phyloP scores from a whole-genome alignment of 2,113 vertebrate genomes.

The Myotis davidii region DNA sequence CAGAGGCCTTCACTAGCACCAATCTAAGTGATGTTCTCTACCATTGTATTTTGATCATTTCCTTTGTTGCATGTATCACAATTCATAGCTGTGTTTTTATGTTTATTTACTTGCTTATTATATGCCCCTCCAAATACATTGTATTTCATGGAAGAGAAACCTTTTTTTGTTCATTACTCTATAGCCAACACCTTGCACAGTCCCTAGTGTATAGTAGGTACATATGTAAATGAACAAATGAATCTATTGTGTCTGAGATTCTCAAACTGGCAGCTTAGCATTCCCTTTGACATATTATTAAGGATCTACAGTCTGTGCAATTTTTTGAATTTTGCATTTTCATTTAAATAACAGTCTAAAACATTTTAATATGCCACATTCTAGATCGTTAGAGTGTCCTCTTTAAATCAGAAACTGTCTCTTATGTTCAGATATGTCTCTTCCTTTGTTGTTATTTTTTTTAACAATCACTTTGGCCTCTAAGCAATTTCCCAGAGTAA shows the following conservation, averaged over 20 bases:
- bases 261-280: neutral
- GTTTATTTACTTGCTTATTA: neutral
- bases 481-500: neutral
- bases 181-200: neutral
- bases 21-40: neutral
- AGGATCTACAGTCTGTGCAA: neutral
- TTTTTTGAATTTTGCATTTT: conserved; percentile 28
- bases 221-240: neutral
- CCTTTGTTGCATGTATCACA: neutral
- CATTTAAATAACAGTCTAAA: conserved; percentile 20
- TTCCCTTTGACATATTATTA: neutral
- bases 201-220: neutral
- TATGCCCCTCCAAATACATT: neutral
- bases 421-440: neutral
- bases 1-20: neutral
- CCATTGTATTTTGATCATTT: neutral
- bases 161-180: neutral
- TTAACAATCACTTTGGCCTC: conserved; percentile 13
- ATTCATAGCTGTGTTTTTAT: conserved; percentile 4
- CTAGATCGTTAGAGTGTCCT: conserved; percentile 1
- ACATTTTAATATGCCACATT: conserved; percentile 27
- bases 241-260: neutral
- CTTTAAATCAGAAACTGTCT: conserved; percentile 24
- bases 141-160: neutral
- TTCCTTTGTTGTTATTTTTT: neutral